phyloP scores from a whole-genome alignment of 2,888 invertebrate genomes.

The Gari tellinella region DNA sequence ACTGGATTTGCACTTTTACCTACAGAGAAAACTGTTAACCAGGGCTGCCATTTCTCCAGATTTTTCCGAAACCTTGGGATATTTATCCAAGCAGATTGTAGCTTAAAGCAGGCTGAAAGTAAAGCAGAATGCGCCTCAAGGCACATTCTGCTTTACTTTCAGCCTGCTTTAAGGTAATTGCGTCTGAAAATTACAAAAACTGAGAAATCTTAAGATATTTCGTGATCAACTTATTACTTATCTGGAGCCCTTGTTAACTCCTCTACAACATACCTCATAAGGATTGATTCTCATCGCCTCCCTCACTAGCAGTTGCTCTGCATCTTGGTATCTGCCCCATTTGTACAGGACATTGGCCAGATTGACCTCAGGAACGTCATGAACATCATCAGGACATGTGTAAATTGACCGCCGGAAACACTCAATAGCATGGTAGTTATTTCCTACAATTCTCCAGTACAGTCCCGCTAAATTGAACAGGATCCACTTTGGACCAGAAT shows the following conservation, averaged over 20 bases:
- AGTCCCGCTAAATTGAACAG: slow-evolving; percentile 90
- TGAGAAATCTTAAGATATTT: too few species aligned
- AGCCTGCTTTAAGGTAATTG: too few species aligned
- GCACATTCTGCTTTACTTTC: too few species aligned
- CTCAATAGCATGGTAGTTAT: slow-evolving; percentile 89
- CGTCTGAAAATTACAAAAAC: too few species aligned
- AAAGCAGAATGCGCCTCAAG: too few species aligned
- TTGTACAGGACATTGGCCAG: slow-evolving; percentile 89
- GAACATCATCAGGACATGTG: slow-evolving; percentile 87
- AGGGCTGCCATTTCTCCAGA: too few species aligned
- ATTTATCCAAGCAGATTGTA: too few species aligned
- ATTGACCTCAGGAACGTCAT: slow-evolving; percentile 89
- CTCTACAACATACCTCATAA: slow-evolving; percentile 88
- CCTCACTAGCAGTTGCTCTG: slow-evolving; percentile 86
- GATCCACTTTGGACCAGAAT: slow-evolving; percentile 90
- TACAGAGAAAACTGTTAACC: not conserved
- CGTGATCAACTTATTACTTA: too few species aligned
- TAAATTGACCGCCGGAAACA: slow-evolving; percentile 89
- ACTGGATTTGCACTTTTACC: too few species aligned
- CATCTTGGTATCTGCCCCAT: slow-evolving; percentile 87
- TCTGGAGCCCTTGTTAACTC: too few species aligned
- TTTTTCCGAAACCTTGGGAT: too few species aligned
- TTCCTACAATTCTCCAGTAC: slow-evolving; percentile 91
- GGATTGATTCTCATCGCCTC: slow-evolving; percentile 88
- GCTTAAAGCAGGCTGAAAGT: too few species aligned